Conservation (phyloP, 2,888 invertebrate genomes). For the Acrobeloides nanus region DNA sequence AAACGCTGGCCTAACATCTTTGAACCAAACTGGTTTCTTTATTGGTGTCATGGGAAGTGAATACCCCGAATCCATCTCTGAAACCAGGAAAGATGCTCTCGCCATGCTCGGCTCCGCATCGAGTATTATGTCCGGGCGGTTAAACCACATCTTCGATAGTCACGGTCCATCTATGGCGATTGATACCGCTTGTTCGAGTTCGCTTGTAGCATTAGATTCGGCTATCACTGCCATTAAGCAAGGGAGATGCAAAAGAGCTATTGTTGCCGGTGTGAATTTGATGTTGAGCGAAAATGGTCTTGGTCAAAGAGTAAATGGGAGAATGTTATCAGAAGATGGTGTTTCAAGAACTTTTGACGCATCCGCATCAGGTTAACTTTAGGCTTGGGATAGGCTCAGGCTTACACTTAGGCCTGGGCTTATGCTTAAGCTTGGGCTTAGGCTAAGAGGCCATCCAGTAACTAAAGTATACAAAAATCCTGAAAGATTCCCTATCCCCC, state of each 20-base stretch:
- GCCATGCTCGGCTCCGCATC: slow-evolving; percentile 33
- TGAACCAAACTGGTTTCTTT: slow-evolving; percentile 29
- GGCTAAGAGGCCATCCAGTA: no score
- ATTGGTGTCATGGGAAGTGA: slow-evolving; percentile 50
- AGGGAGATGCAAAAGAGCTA: slow-evolving; percentile 82
- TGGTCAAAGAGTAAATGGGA: slow-evolving; percentile 42
- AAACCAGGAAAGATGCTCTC: slow-evolving; percentile 17
- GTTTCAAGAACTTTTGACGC: slow-evolving; percentile 52
- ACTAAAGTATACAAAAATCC: no score
- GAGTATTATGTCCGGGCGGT: slow-evolving; percentile 37
- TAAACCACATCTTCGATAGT: slow-evolving; percentile 26
- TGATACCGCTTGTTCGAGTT: slow-evolving; percentile 94
- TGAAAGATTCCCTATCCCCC: no score
- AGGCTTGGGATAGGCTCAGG: no score
- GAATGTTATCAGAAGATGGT: slow-evolving; percentile 51
- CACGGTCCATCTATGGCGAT: slow-evolving; percentile 74
- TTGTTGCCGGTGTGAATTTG: slow-evolving; percentile 75
- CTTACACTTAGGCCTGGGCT: no score
- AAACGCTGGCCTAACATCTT: slow-evolving; percentile 18
- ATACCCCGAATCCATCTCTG: slow-evolving; percentile 26
- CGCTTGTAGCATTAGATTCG: slow-evolving; percentile 78
- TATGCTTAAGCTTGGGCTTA: no score
- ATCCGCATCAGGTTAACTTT: slow-evolving; percentile 51
- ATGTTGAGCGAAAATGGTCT: slow-evolving; percentile 42
- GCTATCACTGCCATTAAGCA: slow-evolving; percentile 64